phyloP scores from a whole-genome alignment of 2,888 invertebrate species.

The Caenorhabditis sulstoni region DNA sequence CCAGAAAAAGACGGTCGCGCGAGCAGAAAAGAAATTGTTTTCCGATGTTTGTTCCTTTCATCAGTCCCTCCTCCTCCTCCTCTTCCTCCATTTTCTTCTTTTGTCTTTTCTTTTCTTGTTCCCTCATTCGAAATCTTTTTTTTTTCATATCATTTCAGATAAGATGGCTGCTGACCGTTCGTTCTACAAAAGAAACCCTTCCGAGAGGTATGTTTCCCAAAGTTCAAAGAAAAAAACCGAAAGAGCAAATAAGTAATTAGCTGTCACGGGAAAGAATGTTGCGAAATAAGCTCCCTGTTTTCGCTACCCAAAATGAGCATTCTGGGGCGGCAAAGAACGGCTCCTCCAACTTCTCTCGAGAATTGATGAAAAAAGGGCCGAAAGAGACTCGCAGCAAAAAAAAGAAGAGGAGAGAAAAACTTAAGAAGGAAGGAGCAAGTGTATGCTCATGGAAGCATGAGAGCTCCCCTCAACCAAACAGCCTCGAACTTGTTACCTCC shows the following conservation, averaged over 20 bases:
- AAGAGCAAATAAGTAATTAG: neutral
- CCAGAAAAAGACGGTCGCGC: slow-evolving; percentile 1
- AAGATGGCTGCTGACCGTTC: slow-evolving; percentile 33
- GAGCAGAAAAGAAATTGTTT: slow-evolving; percentile 29
- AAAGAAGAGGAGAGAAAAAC: slow-evolving; percentile 9
- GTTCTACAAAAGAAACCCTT: slow-evolving; percentile 56
- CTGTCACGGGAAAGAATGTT: neutral
- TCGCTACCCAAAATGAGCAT: slow-evolving; percentile 4
- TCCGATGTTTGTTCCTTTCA: slow-evolving; percentile 31
- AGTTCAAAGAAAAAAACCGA: neutral
- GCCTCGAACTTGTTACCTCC: slow-evolving; percentile 52
- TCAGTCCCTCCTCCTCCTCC: too few species aligned
- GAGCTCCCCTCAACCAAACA: slow-evolving; percentile 19
- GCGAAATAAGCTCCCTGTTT: neutral
- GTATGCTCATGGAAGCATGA: slow-evolving; percentile 50
- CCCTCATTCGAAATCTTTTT: neutral
- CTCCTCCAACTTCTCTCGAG: slow-evolving; percentile 16
- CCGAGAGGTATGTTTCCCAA: slow-evolving; percentile 44
- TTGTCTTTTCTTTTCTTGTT: neutral
- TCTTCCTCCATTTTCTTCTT: neutral
- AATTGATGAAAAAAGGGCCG: slow-evolving; percentile 46
- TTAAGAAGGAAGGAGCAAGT: slow-evolving; percentile 19
- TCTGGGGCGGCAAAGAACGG: slow-evolving; percentile 17
- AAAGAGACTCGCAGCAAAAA: slow-evolving; percentile 1
- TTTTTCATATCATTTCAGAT: slow-evolving; percentile 23